These are phyloP conservation scores for Criorhina ranunculi DNA, from an alignment of 2,888 invertebrate species.

Conservation along the genomic window DNA sequence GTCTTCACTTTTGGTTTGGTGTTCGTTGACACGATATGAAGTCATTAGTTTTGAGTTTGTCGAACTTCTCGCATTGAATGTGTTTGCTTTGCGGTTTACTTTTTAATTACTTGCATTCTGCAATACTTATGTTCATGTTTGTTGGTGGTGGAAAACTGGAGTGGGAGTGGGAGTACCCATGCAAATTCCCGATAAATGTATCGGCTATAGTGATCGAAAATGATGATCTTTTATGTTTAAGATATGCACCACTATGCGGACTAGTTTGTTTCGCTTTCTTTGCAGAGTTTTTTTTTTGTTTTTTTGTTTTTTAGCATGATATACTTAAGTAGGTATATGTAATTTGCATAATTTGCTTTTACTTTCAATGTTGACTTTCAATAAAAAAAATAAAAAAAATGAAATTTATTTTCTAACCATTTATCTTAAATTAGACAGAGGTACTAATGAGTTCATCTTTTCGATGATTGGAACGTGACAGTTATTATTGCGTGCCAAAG, in stretches of 20 bases:
- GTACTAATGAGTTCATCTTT: conserved; percentile 26
- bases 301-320: conserved; percentile 24
- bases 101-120: conserved; percentile 53
- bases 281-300: conserved; percentile 31
- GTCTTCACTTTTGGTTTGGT: conserved; percentile 46
- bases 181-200: conserved; percentile 48
- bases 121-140: background rate
- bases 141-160: background rate
- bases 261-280: conserved; percentile 57
- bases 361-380: conserved; percentile 40
- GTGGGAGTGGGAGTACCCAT: conserved; percentile 34
- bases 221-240: conserved; percentile 15
- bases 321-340: too few relatives aligned
- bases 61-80: conserved; percentile 50
- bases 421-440: background rate
- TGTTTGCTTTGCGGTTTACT: conserved; percentile 65
- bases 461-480: background rate
- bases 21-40: conserved; percentile 56
- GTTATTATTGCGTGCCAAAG: background rate
- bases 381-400: background rate
- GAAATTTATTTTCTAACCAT: background rate
- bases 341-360: conserved; percentile 55
- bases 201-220: conserved; percentile 31
- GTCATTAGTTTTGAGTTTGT: conserved; percentile 66
- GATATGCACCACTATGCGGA: conserved; percentile 18